phyloP scores from a whole-genome alignment of 2,888 invertebrate species.

The Rotaria macrura region DNA sequence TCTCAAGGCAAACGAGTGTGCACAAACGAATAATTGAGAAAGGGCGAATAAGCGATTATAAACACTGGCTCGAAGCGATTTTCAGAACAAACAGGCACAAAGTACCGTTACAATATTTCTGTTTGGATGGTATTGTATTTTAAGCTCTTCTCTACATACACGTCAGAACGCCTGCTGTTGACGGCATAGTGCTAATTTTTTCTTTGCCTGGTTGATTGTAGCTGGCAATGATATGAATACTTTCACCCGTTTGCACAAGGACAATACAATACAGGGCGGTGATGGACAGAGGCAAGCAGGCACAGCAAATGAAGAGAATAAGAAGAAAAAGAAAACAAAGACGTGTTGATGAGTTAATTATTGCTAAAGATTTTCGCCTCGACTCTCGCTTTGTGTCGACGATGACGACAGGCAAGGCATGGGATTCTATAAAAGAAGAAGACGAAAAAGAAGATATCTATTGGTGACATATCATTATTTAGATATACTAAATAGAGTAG shows the following conservation, averaged over 20 bases:
- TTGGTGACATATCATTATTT: neutral
- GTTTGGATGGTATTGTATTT: neutral
- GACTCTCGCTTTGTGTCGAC: neutral
- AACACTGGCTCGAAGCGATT: neutral
- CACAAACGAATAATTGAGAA: neutral
- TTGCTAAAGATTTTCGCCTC: neutral
- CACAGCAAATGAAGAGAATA: neutral
- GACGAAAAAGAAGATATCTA: neutral
- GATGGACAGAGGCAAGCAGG: neutral
- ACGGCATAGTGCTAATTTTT: neutral
- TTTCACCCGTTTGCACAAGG: neutral
- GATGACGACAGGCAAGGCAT: neutral
- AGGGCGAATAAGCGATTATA: neutral
- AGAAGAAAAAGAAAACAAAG: neutral
- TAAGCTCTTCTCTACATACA: neutral
- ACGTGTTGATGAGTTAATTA: slow-evolving; percentile 2
- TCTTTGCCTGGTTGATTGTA: neutral
- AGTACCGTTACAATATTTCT: neutral
- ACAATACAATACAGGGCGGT: neutral
- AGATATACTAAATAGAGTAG: neutral
- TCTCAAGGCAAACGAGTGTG: neutral
- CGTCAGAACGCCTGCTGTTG: neutral
- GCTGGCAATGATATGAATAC: neutral
- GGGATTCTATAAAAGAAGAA: neutral
- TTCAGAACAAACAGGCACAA: neutral